Evolutionary conservation across 2,888 invertebrate genomes (phyloP), one percentile per base, ranked within the genome.

Genomic region (Terebella lapidaria): DNA sequence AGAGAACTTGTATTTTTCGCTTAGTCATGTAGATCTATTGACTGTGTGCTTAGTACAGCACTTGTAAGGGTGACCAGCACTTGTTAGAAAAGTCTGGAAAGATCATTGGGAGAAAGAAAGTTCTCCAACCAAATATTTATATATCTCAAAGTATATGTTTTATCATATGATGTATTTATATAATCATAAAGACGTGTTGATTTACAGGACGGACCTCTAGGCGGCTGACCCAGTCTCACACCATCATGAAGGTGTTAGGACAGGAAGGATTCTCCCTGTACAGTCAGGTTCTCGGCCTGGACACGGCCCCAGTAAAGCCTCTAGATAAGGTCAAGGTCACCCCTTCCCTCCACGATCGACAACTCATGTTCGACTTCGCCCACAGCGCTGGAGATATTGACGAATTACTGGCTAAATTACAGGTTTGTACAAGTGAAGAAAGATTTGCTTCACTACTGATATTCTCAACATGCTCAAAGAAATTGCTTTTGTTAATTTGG

Each of bases 281-380:
- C 10, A 15, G 18, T 18, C 10, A 10, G 18, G 35, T 10, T 10
- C 35, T 35, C 18, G 10, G 10, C 10, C 35, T 35, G 35, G 35
- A 35, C 10, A 15, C 49, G 18, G n/a, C 5, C 18, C 5, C 49
- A 15, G 10, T 20, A 5, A 5, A 24, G 22, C 49, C 49, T 22
- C 10, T 5, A 1, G 26, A 26, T n/a, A 47, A 47, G 47, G 24
- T 47, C 46, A 58, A 54, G 45, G 20, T n/a, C 20, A 3, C 26
- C 20, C 58, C 58, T 5, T 29, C 58, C 18, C 27, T 58, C 15
- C 49, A 54, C 35, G 56, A 57, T 4, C 29, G 42, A 51, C 51
- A 57, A 29, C 29, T 28, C 35, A 56, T 60, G n/a, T 57, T 60
- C 26, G 54, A 54, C 4, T 22, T 52, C 25, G 60, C 57, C 15